A percentile compares a stretch with the other conserved stretches of the same genome.
Conservation (phyloP, 2,797 vertebrate genomes). For the Poeciliopsis infans region DNA sequence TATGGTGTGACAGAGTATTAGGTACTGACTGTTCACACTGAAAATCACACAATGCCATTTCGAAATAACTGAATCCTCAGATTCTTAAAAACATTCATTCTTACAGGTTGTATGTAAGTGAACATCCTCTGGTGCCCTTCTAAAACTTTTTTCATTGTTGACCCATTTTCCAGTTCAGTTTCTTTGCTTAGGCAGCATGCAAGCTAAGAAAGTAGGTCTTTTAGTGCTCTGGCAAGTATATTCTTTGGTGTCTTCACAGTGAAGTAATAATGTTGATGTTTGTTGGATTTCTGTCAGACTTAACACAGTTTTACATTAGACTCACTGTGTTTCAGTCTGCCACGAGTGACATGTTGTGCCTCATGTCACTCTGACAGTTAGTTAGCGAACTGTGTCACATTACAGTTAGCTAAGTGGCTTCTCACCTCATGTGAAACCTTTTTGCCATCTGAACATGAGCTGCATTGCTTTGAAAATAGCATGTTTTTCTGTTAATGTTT, state of each 20-base stretch:
- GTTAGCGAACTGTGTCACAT: neutral
- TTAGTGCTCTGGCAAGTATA: neutral
- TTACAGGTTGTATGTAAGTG: neutral
- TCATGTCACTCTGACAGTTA: neutral
- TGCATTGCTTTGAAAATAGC: neutral
- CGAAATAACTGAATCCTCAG: neutral
- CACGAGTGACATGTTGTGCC: neutral
- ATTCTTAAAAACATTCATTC: neutral
- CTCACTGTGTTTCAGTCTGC: neutral
- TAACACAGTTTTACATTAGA: neutral
- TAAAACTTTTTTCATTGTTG: neutral
- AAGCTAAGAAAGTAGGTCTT: conserved; percentile 1
- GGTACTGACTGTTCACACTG: too few relatives aligned
- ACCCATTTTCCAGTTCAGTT: neutral
- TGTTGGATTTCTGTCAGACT: neutral
- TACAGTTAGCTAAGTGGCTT: neutral
- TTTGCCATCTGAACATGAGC: neutral
- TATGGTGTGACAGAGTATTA: too few relatives aligned
- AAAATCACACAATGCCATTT: neutral
- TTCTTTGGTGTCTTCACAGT: neutral
- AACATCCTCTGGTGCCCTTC: neutral
- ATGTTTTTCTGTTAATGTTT: neutral
- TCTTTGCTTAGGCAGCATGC: neutral
- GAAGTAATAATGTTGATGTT: neutral
- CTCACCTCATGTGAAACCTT: neutral